Evolutionary conservation across 2,797 vertebrate species (phyloP).

Genomic region (Pseudocheirus occidentalis): DNA sequence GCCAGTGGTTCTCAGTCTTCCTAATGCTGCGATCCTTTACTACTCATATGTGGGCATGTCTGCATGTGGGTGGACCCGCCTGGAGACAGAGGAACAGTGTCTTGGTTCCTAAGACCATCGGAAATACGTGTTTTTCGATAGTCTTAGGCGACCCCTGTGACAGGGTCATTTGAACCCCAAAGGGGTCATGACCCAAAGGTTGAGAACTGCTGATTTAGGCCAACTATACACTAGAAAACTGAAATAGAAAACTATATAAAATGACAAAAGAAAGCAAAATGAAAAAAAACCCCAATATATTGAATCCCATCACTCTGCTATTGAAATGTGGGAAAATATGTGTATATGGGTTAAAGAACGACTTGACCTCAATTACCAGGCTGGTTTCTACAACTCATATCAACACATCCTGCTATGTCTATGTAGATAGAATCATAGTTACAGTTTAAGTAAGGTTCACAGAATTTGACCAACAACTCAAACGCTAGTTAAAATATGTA

Average conservation of each 20-base stretch:
- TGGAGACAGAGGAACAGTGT: too few relatives aligned
- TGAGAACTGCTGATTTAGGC: too few relatives aligned
- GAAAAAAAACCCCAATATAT: background rate
- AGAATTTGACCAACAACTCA: background rate
- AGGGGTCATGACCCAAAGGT: too few relatives aligned
- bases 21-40: too few relatives aligned
- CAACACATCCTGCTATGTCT: background rate
- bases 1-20: too few relatives aligned
- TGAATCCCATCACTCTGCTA: background rate
- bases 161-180: too few relatives aligned
- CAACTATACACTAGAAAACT: background rate
- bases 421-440: background rate
- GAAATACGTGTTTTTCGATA: too few relatives aligned
- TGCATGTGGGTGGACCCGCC: too few relatives aligned
- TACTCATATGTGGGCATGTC: too few relatives aligned
- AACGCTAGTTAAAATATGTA: background rate
- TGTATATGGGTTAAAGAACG: background rate
- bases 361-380: background rate
- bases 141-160: too few relatives aligned
- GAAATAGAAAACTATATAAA: background rate
- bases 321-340: background rate
- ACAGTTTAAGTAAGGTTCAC: background rate
- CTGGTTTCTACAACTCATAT: background rate
- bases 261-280: background rate
- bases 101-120: too few relatives aligned